Conservation (phyloP, 2,888 invertebrate genomes). For the Gastrophysa polygoni region DNA sequence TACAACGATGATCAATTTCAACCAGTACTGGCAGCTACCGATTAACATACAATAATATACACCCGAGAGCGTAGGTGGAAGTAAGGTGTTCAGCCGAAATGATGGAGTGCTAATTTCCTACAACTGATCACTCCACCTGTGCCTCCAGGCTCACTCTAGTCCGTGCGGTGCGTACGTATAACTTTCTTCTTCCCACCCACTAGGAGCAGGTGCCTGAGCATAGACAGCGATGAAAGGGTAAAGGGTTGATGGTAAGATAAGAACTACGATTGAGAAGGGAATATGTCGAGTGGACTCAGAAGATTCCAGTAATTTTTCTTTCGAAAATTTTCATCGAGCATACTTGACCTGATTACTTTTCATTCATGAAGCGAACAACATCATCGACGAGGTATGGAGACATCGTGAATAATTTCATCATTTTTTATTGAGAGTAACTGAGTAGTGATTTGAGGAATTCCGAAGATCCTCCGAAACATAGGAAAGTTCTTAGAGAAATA, state of each 20-base stretch:
- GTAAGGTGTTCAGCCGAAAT: conserved; percentile 36
- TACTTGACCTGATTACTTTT: too few relatives aligned
- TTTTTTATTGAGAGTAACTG: too few relatives aligned
- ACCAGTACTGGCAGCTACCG: not conserved
- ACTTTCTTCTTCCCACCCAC: conserved; percentile 32
- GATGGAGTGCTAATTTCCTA: conserved; percentile 36
- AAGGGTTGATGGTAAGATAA: too few relatives aligned
- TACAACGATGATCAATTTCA: not conserved
- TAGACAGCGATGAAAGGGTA: not conserved
- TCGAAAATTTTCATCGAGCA: too few relatives aligned
- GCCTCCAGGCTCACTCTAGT: conserved; percentile 32
- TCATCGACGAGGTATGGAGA: too few relatives aligned
- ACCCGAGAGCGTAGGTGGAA: conserved; percentile 36
- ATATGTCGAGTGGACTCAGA: too few relatives aligned
- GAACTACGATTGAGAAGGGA: too few relatives aligned
- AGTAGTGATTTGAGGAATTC: too few relatives aligned
- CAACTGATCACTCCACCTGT: conserved; percentile 39
- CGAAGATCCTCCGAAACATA: too few relatives aligned
- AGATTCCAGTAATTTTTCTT: too few relatives aligned
- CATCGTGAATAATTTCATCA: too few relatives aligned
- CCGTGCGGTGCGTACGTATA: not conserved
- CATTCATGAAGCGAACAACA: too few relatives aligned
- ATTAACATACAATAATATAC: conserved; percentile 22
- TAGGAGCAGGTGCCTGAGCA: conserved; percentile 30
- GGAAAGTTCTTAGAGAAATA: not conserved